Evolutionary conservation across 2,113 vertebrate genomes (phyloP), one percentile per base, ranked within the genome.

Genomic region (Pedionomus torquatus): DNA sequence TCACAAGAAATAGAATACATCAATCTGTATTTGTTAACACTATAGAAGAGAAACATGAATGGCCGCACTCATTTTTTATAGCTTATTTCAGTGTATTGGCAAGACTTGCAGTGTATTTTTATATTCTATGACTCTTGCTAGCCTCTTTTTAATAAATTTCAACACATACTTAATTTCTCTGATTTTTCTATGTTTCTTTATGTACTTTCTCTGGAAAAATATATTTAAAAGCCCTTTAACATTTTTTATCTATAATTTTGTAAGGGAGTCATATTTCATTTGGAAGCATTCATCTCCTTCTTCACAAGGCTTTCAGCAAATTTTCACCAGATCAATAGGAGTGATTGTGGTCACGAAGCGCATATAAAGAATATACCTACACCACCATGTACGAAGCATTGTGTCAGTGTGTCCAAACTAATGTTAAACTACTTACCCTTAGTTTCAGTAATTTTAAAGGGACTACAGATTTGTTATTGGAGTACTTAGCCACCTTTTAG

Each of bases 221-320:
- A 75, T 87, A 76, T 65, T 52, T 70, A n/a, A 82, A 95, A 61
- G 11, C 21, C 19, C 39, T 75, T 86, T 76, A 74, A 39, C 23
- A 64, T 11, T 85, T 87, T 58, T 76, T 44, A 94, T 84, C 79
- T 23, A 39, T 84, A 68, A 46, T 18, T 51, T 89, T 83, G 30
- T 68, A 84, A 76, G 4, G 0, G 25, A 54, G 39, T 58, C 51
- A 64, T 82, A 91, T 81, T 92, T 96, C 64, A 74, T 61, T 77
- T 87, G 51, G 81, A 89, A 91, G 43, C 33, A 57, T 64, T 80
- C 61, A 88, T 13, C 19, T 63, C 10, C n/a, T 69, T 82, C 23
- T 95, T 92, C n/a, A 48, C 35, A 82, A 66, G 64, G 48, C 87
- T 89, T 90, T 93, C 76, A 90, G 64, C 13, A 91, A 46, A 37